Percentiles rank a stretch among this genome's conserved stretches.
Evolutionary conservation across 2,888 invertebrate species (phyloP).

Genomic region (Liopterus haemorrhoidalis): DNA sequence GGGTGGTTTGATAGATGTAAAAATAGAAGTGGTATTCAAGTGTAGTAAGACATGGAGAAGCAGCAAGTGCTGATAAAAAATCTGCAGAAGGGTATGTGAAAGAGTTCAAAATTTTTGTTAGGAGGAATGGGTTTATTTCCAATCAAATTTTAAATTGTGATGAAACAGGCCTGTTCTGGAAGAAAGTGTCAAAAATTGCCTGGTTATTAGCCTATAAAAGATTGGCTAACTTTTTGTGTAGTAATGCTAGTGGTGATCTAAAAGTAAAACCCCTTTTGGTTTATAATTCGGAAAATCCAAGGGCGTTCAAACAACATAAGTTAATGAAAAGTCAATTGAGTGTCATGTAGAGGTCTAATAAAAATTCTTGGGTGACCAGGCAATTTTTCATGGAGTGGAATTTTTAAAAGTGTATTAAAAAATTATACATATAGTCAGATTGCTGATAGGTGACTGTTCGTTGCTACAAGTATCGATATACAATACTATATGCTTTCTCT

Average conservation of each 20-base stretch:
- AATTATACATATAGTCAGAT: no score
- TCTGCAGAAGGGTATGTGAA: slow-evolving; percentile 19
- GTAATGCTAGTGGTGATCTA: slow-evolving; percentile 14
- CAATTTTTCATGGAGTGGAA: slow-evolving; percentile 23
- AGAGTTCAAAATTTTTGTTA: slow-evolving; percentile 20
- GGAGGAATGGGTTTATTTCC: slow-evolving; percentile 20
- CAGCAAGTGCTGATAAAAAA: slow-evolving; percentile 19
- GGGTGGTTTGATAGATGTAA: slow-evolving; percentile 25
- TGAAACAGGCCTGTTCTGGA: no score
- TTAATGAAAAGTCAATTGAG: slow-evolving; percentile 7
- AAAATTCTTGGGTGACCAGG: slow-evolving; percentile 21
- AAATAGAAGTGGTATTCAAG: slow-evolving; percentile 23
- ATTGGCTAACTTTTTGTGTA: slow-evolving; percentile 13
- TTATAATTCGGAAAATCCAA: slow-evolving; percentile 10
- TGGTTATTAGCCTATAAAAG: slow-evolving; percentile 19
- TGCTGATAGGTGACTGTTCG: no score
- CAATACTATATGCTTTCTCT: no score
- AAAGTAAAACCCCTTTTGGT: slow-evolving; percentile 19
- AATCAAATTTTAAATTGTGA: slow-evolving; percentile 21
- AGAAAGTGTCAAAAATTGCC: slow-evolving; percentile 12
- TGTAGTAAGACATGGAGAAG: slow-evolving; percentile 20
- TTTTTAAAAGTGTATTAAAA: slow-evolving; percentile 13
- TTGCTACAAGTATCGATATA: no score
- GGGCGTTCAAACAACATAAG: slow-evolving; percentile 17
- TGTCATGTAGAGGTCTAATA: slow-evolving; percentile 13